Conservation (phyloP, 2,888 invertebrate genomes). For the Octonoba sinensis region DNA sequence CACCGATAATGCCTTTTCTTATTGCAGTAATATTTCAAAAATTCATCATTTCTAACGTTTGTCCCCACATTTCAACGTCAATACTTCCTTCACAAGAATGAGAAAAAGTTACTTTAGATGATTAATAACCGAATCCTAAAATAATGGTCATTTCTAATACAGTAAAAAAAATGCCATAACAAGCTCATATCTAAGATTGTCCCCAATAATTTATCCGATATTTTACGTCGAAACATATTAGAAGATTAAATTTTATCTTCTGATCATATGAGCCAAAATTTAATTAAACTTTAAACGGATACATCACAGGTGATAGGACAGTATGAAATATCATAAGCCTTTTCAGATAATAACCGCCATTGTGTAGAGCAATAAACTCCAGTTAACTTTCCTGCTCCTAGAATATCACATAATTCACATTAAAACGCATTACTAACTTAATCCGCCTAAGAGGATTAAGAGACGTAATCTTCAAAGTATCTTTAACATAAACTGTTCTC, state of each 20-base stretch:
- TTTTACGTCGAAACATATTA: conserved; percentile 25
- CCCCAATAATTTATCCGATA: conserved; percentile 43
- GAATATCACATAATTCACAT: too few species aligned
- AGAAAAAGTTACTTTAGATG: conserved; percentile 35
- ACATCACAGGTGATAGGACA: too few species aligned
- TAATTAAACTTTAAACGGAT: conserved; percentile 1
- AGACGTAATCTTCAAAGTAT: too few species aligned
- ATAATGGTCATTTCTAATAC: conserved; percentile 56
- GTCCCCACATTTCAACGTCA: conserved; percentile 24
- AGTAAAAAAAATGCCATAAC: conserved; percentile 22
- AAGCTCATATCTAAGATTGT: background rate
- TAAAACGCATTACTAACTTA: too few species aligned
- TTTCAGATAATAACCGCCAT: too few species aligned
- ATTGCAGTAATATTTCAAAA: conserved; percentile 60
- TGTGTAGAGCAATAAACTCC: too few species aligned
- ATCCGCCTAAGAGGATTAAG: too few species aligned
- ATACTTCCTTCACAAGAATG: conserved; percentile 8
- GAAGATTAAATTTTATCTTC: conserved; percentile 46
- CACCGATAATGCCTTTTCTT: conserved; percentile 52
- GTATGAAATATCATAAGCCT: too few species aligned
- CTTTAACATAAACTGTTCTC: too few species aligned
- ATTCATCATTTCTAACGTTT: conserved; percentile 51
- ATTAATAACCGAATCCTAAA: conserved; percentile 53
- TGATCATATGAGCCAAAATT: conserved; percentile 3
- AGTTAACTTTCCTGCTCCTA: too few species aligned